Base-by-base conservation (phyloP, 92 coral and sea anemone genomes). In the Epizoanthus rinbou region DNA sequence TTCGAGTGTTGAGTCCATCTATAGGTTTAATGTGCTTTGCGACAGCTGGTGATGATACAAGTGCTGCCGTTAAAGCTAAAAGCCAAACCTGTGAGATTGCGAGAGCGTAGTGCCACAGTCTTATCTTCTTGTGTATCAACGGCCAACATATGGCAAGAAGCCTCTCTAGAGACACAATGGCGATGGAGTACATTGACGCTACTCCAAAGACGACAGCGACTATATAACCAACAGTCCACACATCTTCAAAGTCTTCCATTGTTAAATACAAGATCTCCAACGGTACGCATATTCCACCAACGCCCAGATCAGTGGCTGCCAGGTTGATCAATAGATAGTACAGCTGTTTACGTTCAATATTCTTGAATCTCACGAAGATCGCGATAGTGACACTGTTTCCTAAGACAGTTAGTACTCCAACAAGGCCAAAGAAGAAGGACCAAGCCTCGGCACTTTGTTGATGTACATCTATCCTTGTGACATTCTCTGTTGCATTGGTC, bases 301-400 rank as follows among this genome's bases (percentile, higher is more conserved):
- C 79, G 3, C 5, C 16, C 64, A 73, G 45, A 24, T 73, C 79
- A 21, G 79, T 53, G 37, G 52, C 63, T 22, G 79, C 64, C n/a
- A 73, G 60, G 64, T 73, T 73, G 47, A 73, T 73, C 43, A 73
- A 39, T 22, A 73, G 15, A 47, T 23, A 73, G 79, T 73, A 23
- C 2, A 73, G 21, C 8, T 47, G 53, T 43, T 73, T 73, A 1
- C 79, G 79, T 52, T 73, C 45, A 28, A 73, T 52, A 11, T 73
- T 53, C 22, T 16, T 73, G 50, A 43, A 43, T 52, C 60, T 73
- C 23, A 21, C 14, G 63, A 73, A 53, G 37, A 73, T 63, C 2
- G 79, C 79, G 60, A 73, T 73, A 41, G 79, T 73, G 37, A 73
- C 39, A 28, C 79, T 73, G 45, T 73, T 73, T 13, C 79, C 79